phyloP scores from a whole-genome alignment of 2,113 vertebrate genomes.

The Rousettus leschenaultii region DNA sequence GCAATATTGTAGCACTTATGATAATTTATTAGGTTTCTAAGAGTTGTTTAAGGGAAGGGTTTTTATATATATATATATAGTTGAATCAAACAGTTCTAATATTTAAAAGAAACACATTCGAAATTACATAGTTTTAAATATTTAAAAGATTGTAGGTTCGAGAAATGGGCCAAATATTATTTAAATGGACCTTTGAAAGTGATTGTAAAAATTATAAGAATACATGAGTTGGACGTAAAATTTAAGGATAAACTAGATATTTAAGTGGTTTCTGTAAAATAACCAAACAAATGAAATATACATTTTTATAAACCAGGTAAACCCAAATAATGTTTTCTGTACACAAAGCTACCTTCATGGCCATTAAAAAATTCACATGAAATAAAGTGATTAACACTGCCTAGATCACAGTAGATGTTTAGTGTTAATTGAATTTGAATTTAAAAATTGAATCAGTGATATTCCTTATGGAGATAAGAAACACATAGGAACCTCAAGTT shows the following conservation, averaged over 20 bases:
- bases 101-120: constrained; percentile 23
- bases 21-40: not conserved
- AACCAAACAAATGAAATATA: not conserved
- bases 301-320: not conserved
- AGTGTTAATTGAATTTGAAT: not conserved
- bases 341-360: not conserved
- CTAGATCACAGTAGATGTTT: not conserved
- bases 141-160: not conserved
- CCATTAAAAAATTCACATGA: not conserved
- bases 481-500: not conserved
- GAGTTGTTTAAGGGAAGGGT: not conserved
- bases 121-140: not conserved
- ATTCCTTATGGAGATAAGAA: not conserved
- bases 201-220: not conserved
- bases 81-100: not conserved
- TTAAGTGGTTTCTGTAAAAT: not conserved
- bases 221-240: not conserved
- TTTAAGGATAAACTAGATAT: not conserved
- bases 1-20: not conserved
- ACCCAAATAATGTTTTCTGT: not conserved
- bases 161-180: not conserved
- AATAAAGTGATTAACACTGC: not conserved
- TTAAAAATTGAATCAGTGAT: not conserved
- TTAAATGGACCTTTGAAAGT: not conserved
- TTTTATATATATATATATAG: constrained; percentile 3